Conservation (phyloP, 2,797 vertebrate genomes). For the Acanthopagrus latus region DNA sequence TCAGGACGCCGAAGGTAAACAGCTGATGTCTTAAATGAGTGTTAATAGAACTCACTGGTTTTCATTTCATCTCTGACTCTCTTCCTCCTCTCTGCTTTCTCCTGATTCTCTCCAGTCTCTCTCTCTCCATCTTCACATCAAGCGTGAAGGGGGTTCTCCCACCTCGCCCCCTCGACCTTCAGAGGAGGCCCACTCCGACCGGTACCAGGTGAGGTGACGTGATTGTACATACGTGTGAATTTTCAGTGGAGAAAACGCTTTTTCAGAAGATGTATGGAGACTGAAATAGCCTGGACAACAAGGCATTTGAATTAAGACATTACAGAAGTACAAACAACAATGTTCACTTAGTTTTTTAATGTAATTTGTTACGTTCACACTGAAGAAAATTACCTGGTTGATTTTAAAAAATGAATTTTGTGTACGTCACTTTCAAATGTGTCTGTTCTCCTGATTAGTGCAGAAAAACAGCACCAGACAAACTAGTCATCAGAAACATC, state of each 20-base stretch:
- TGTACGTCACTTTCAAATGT: neutral
- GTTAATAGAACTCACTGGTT: neutral
- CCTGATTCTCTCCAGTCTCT: slow-evolving; percentile 84
- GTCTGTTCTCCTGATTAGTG: slow-evolving; percentile 2
- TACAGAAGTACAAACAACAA: neutral
- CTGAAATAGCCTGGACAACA: too few relatives aligned
- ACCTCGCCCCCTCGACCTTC: slow-evolving; percentile 90
- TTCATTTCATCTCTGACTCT: slow-evolving; percentile 6
- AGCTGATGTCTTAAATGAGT: neutral
- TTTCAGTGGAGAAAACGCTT: neutral
- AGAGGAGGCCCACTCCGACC: slow-evolving; percentile 93
- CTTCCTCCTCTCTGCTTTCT: neutral
- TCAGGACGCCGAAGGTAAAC: slow-evolving; percentile 79
- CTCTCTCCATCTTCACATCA: slow-evolving; percentile 93
- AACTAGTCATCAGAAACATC: slow-evolving; percentile 29
- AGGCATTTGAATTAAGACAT: neutral
- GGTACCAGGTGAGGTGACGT: slow-evolving; percentile 89
- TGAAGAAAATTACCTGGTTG: neutral
- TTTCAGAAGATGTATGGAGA: too few relatives aligned
- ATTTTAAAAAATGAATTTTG: neutral
- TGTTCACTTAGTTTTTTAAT: neutral
- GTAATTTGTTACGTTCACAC: neutral
- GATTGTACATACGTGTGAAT: neutral
- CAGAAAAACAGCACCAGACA: neutral
- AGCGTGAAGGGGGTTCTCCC: slow-evolving; percentile 93